Conservation (phyloP, 2,113 vertebrate species). For the Coturnix japonica region DNA sequence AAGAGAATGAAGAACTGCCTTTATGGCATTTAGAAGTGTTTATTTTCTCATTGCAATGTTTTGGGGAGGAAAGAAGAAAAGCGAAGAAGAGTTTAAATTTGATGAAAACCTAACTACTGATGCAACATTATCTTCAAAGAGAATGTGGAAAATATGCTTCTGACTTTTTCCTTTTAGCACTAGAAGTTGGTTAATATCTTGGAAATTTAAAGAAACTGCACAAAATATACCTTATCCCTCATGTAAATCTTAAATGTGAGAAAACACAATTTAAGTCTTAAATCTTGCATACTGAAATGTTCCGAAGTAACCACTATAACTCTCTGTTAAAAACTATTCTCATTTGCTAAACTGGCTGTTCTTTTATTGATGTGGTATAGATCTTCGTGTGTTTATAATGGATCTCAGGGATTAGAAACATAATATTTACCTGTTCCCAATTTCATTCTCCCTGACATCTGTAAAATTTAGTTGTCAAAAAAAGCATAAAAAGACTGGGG, state of each 20-base stretch:
- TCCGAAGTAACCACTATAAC: neutral
- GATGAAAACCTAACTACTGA: neutral
- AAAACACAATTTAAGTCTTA: neutral
- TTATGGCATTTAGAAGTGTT: neutral
- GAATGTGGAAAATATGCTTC: neutral
- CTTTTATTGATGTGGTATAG: neutral
- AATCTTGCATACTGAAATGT: neutral
- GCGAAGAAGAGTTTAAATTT: neutral
- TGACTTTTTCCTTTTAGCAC: neutral
- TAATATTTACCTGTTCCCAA: neutral
- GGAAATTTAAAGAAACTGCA: neutral
- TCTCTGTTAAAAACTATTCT: neutral
- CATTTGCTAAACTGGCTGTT: neutral
- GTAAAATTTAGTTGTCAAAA: neutral
- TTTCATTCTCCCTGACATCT: neutral
- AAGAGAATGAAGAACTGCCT: neutral
- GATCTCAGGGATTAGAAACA: neutral
- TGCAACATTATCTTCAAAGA: neutral
- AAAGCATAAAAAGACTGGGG: rapidly evolving
- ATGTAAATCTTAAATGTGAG: neutral
- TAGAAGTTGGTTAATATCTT: neutral
- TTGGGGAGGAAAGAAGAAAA: rapidly evolving
- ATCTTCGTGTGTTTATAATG: neutral
- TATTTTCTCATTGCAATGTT: neutral
- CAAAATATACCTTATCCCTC: neutral